Conservation (phyloP, 2,113 vertebrate species). For the Nestor notabilis region DNA sequence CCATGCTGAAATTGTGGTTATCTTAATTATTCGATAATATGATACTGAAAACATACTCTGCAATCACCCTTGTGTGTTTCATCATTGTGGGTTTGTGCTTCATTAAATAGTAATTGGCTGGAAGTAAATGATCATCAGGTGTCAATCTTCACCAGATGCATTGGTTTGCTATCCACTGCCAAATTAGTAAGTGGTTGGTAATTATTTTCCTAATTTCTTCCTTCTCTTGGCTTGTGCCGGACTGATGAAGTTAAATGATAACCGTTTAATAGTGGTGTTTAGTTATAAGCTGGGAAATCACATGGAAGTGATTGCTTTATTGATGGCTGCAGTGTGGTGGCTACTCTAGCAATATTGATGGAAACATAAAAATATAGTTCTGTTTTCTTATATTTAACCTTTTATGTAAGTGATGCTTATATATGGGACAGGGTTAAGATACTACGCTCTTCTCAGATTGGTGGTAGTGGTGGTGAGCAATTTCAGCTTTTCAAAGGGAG, state of each 20-base stretch:
- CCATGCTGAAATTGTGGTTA: background rate
- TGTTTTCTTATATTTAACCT: background rate
- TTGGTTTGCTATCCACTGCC: conserved; percentile 31
- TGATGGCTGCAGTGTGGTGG: background rate
- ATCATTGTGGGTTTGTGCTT: conserved; percentile 60
- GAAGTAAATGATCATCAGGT: conserved; percentile 66
- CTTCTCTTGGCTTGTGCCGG: conserved; percentile 11
- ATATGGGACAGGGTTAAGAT: fast-evolving
- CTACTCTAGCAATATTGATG: background rate
- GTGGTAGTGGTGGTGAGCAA: too few relatives aligned
- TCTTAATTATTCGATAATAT: conserved; percentile 53
- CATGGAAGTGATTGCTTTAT: background rate
- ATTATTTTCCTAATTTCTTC: conserved; percentile 2
- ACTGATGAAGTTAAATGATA: conserved; percentile 18
- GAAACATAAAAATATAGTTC: background rate
- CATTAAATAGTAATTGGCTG: conserved; percentile 71
- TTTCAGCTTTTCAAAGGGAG: background rate
- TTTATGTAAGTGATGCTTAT: background rate
- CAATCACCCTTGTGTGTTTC: conserved; percentile 40
- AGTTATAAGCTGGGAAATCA: background rate
- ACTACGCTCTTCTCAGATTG: too few relatives aligned
- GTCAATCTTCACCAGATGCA: conserved; percentile 27
- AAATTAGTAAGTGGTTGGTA: conserved; percentile 55
- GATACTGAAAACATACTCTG: conserved; percentile 21
- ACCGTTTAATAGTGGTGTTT: background rate